Conservation (phyloP, 2,888 invertebrate species). For the Drosophila mercatorum region DNA sequence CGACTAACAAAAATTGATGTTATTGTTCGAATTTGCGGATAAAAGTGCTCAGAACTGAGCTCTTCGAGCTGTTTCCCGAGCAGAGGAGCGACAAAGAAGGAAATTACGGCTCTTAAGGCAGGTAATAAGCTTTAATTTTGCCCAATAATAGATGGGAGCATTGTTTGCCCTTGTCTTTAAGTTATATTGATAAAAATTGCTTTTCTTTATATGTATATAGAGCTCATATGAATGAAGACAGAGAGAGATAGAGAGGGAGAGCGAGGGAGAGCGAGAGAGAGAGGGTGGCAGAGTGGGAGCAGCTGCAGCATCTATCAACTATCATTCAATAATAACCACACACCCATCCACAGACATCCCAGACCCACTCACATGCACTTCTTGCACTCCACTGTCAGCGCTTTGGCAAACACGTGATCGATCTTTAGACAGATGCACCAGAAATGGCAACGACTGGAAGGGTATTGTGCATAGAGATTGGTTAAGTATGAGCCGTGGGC, state of each 20-base stretch:
- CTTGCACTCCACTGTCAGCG: slow-evolving; percentile 41
- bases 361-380: neutral
- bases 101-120: neutral
- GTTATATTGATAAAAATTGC: neutral
- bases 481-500: neutral
- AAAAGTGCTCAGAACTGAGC: slow-evolving; percentile 34
- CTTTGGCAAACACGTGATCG: slow-evolving; percentile 67
- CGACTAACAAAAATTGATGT: slow-evolving; percentile 58
- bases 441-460: slow-evolving; percentile 19
- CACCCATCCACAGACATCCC: neutral
- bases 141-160: neutral
- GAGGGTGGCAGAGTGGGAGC: too few relatives aligned
- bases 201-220: too few relatives aligned
- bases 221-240: too few relatives aligned
- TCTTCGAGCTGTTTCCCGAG: slow-evolving; percentile 1
- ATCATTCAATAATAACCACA: slow-evolving; percentile 15
- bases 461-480: slow-evolving; percentile 7
- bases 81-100: neutral
- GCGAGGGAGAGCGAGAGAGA: too few relatives aligned
- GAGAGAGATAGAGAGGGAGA: too few relatives aligned
- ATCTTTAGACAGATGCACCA: slow-evolving; percentile 55
- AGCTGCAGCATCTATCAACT: slow-evolving; percentile 5
- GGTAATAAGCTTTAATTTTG: slow-evolving; percentile 1
- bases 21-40: slow-evolving; percentile 30
- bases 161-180: neutral